Base-by-base conservation (phyloP, 1,140 invertebrate genomes). In the Penaeus japonicus region DNA sequence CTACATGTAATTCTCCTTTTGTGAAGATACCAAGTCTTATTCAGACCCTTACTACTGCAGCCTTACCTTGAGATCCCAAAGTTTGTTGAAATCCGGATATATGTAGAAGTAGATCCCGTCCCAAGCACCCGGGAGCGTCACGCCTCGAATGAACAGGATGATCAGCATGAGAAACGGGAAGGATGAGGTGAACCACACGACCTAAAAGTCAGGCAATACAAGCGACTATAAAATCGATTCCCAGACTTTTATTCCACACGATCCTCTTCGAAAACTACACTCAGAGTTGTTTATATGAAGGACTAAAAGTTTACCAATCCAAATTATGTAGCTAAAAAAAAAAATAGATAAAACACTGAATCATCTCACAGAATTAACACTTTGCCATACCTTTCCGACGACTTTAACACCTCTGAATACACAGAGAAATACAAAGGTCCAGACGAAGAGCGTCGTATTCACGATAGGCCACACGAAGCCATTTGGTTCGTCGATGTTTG, bases 151-250 rank as follows among this genome's bases (percentile, higher is more conserved):
- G 78, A 99, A 94, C 1, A 99, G 93, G 85, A 99, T 98, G 12
- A 97, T 93, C 20, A 99, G 94, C 5, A 99, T 98, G 2, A 96
- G 96, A 91, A 99, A 99, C 0, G 98, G 98, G 92, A 99, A 99
- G 3, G 99, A 93, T 47, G 98, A 98, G 4, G 98, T 99, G 92
- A 99, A 99, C 98, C 98, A 99, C 20, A 99, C 98, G 65, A 99
- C 98, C 96, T 96, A 91, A 55, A 92, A 92, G 35, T 39, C 24
- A 73, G 0, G 20, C 18, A 75, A 24, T 54, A 30, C 15, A 0
- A 10, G 47, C 0, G 15, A 22, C 77, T 79, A 7, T 47, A 47
- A n/a, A 57, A 57, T 62, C 30, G 22, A 27, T 82, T 18, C 20
- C 15, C 57, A 47, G 24, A 57, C 15, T 47, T 47, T 15, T 47